Evolutionary conservation across 2,797 vertebrate species (phyloP).

Genomic region (Champsocephalus gunnari): DNA sequence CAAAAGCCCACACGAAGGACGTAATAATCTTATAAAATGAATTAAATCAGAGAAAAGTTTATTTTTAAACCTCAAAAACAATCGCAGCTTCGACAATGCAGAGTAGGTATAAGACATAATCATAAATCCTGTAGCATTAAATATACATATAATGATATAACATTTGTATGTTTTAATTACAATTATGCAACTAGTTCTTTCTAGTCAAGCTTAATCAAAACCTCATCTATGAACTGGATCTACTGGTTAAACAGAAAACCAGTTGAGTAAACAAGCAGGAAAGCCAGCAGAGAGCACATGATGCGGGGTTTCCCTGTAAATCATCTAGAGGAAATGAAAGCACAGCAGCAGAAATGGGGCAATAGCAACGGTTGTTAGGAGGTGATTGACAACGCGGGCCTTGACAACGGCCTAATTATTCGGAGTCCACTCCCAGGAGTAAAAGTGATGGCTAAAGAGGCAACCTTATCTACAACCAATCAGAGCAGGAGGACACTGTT

Average conservation of each 20-base stretch:
- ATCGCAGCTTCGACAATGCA: conserved; percentile 10
- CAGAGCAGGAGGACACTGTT: conserved; percentile 77
- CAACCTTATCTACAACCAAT: conserved; percentile 79
- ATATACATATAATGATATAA: not conserved
- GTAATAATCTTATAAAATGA: conserved; percentile 47
- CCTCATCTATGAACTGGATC: conserved; percentile 17
- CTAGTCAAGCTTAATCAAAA: conserved; percentile 10
- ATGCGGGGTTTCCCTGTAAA: conserved; percentile 41
- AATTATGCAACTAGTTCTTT: not conserved
- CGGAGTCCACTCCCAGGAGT: conserved; percentile 48
- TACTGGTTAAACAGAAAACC: conserved; percentile 37
- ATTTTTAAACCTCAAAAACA: not conserved
- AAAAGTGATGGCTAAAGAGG: conserved; percentile 65
- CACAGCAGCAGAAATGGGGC: conserved; percentile 41
- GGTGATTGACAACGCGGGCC: conserved; percentile 53
- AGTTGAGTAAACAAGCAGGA: conserved; percentile 41
- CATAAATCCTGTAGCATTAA: conserved; percentile 1
- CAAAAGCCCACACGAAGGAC: conserved; percentile 45
- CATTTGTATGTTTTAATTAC: conserved; percentile 5
- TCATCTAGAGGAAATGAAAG: conserved; percentile 46
- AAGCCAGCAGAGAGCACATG: conserved; percentile 17
- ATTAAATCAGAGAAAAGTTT: conserved; percentile 30
- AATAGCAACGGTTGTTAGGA: conserved; percentile 39
- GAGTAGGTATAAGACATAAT: not conserved
- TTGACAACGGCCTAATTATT: conserved; percentile 69